phyloP scores from a whole-genome alignment of 2,888 invertebrate species.

The Zele albiditarsus region DNA sequence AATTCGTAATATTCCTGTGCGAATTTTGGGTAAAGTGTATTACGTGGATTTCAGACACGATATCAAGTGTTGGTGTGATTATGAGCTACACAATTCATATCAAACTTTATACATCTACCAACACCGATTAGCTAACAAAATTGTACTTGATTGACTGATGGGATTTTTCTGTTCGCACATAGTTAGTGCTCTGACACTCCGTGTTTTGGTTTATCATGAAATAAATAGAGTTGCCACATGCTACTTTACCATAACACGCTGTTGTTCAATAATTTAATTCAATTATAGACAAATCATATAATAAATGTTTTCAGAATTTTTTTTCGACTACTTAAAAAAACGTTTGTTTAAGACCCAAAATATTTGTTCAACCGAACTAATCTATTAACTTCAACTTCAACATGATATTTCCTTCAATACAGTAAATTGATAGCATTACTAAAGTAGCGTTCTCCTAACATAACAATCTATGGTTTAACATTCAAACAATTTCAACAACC shows the following conservation, averaged over 20 bases:
- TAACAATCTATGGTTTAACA: neutral
- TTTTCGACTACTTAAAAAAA: too few relatives aligned
- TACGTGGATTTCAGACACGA: neutral
- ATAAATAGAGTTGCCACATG: neutral
- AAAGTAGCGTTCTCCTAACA: neutral
- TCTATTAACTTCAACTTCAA: neutral
- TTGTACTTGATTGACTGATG: slow-evolving; percentile 25
- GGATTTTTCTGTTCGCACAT: slow-evolving; percentile 28
- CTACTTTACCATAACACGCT: too few relatives aligned
- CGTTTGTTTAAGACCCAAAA: too few relatives aligned
- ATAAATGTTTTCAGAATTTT: too few relatives aligned
- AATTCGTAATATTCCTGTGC: neutral
- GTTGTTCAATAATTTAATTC: too few relatives aligned
- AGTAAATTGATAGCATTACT: neutral
- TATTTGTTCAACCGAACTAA: too few relatives aligned
- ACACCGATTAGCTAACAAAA: slow-evolving; percentile 15
- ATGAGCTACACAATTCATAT: neutral
- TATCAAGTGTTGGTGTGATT: neutral
- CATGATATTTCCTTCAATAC: neutral
- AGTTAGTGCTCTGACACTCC: slow-evolving; percentile 12
- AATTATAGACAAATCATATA: too few relatives aligned
- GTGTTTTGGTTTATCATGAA: neutral
- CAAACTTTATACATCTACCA: neutral
- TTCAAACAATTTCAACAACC: neutral
- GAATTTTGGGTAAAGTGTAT: neutral